phyloP scores from a whole-genome alignment of 2,888 invertebrate genomes.

The Melieria crassipennis region DNA sequence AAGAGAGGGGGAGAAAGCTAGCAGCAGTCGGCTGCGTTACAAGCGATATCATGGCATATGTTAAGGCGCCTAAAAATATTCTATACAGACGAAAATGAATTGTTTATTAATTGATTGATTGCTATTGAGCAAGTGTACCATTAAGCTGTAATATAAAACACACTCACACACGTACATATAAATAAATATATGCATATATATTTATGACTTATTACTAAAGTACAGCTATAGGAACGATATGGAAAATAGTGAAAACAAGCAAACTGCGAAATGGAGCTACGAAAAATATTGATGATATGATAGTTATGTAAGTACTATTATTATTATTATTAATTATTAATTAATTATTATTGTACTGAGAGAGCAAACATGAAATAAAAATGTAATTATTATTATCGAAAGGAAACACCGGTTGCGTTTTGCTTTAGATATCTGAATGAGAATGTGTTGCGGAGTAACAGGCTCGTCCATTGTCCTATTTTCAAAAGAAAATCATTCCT shows the following conservation, averaged over 20 bases:
- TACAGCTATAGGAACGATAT: too few species aligned
- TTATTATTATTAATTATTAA: slow-evolving; percentile 4
- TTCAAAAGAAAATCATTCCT: too few species aligned
- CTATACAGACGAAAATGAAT: neutral
- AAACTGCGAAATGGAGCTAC: neutral
- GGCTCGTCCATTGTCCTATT: too few species aligned
- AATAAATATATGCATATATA: neutral
- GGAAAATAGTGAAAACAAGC: neutral
- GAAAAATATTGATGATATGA: neutral
- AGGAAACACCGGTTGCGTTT: neutral
- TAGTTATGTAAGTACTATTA: slow-evolving; percentile 3
- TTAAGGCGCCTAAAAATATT: neutral
- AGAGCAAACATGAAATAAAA: slow-evolving; percentile 30
- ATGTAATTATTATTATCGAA: slow-evolving; percentile 26
- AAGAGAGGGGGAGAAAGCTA: neutral
- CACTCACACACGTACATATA: neutral
- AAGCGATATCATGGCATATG: too few species aligned
- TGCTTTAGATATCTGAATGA: too few species aligned
- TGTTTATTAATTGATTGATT: slow-evolving; percentile 12
- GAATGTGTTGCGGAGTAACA: too few species aligned
- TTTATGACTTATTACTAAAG: too few species aligned
- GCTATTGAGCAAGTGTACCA: slow-evolving; percentile 2
- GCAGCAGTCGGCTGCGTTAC: too few species aligned
- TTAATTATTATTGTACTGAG: slow-evolving; percentile 16
- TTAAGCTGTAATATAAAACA: neutral